A percentile compares a stretch with the other conserved stretches of the same genome.
phyloP scores from a whole-genome alignment of 2,797 vertebrate species.

The Lacerta viridis region DNA sequence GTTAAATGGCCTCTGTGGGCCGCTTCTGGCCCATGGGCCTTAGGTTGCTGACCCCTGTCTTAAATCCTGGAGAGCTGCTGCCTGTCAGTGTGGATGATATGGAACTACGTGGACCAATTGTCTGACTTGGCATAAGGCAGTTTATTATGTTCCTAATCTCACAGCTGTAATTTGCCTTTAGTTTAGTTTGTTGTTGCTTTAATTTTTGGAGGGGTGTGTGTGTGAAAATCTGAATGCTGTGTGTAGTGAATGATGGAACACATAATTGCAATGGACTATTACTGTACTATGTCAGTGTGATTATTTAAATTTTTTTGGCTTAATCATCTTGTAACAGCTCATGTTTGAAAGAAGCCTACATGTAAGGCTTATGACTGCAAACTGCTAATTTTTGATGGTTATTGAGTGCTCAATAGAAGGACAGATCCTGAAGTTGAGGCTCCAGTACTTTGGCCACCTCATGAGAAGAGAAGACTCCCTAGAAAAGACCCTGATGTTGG shows the following conservation, averaged over 20 bases:
- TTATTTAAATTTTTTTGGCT: background rate
- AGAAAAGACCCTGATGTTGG: too few relatives aligned
- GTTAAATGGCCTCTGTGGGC: too few relatives aligned
- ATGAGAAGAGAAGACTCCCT: too few relatives aligned
- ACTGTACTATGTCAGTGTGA: background rate
- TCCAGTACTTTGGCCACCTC: too few relatives aligned
- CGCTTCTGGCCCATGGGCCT: too few relatives aligned
- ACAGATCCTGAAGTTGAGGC: too few relatives aligned
- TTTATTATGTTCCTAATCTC: too few relatives aligned
- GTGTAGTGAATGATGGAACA: background rate
- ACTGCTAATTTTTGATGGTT: conserved; percentile 18
- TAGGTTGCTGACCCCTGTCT: too few relatives aligned
- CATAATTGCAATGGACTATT: background rate
- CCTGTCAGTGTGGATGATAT: too few relatives aligned
- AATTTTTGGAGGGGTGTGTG: background rate
- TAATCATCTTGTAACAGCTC: background rate
- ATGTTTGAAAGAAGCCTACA: conserved; percentile 5
- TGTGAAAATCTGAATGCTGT: background rate
- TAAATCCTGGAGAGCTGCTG: too few relatives aligned
- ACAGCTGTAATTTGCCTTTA: background rate
- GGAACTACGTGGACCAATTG: too few relatives aligned
- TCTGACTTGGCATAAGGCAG: too few relatives aligned
- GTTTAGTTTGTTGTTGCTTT: background rate
- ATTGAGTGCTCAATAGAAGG: background rate
- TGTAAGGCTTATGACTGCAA: conserved; percentile 22